phyloP scores from a whole-genome alignment of 2,113 vertebrate species.

The Eulacestoma nigropectus region DNA sequence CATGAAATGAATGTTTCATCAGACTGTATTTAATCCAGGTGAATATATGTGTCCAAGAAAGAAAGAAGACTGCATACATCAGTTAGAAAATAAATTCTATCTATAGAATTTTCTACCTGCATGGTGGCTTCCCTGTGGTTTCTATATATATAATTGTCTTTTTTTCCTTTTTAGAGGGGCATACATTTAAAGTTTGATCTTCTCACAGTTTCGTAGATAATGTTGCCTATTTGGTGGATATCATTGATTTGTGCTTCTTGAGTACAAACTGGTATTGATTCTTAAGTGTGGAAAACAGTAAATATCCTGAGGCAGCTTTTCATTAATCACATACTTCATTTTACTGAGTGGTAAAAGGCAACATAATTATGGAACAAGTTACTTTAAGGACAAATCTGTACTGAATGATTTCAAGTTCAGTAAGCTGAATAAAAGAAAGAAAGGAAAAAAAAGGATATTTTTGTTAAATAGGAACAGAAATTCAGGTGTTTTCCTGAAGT shows the following conservation, averaged over 20 bases:
- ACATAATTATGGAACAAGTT: not conserved
- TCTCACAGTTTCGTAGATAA: not conserved
- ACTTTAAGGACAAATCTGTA: not conserved
- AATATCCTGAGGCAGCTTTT: not conserved
- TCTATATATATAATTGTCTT: not conserved
- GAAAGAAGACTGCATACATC: not conserved
- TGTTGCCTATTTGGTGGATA: not conserved
- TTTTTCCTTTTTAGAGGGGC: not conserved
- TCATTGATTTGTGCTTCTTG: not conserved
- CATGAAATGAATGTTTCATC: not conserved
- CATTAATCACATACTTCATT: not conserved
- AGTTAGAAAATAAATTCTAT: not conserved
- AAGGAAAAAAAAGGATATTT: not conserved
- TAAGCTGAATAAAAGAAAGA: not conserved
- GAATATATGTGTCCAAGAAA: not conserved
- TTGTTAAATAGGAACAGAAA: not conserved
- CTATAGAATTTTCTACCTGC: not conserved
- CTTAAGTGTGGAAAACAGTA: not conserved
- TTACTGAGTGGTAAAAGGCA: not conserved
- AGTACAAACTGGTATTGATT: not conserved
- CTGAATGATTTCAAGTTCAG: not conserved
- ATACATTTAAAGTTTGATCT: not conserved
- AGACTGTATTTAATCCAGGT: not conserved
- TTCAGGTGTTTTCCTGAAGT: not conserved
- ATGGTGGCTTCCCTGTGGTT: not conserved